phyloP scores from a whole-genome alignment of 2,113 vertebrate species.

The Budorcas taxicolor region DNA sequence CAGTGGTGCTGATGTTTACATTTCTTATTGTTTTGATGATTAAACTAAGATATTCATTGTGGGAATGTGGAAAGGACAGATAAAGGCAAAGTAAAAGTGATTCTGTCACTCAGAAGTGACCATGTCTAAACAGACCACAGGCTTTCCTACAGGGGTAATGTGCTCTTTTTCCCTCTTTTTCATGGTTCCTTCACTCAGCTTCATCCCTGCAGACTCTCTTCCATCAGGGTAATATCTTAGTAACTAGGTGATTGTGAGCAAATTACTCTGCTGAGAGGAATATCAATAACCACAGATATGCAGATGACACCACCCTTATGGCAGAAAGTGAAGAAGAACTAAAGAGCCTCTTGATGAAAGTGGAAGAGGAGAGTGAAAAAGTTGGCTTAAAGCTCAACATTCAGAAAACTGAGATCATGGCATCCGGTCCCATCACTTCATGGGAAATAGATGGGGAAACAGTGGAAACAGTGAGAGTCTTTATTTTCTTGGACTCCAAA shows the following conservation, averaged over 20 bases:
- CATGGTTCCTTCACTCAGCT: background rate
- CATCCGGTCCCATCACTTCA: background rate
- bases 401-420: background rate
- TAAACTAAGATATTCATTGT: background rate
- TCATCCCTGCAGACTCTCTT: background rate
- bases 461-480: background rate
- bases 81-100: background rate
- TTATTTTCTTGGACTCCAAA: background rate
- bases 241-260: background rate
- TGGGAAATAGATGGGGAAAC: background rate
- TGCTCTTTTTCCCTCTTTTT: background rate
- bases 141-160: background rate
- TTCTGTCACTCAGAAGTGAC: background rate
- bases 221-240: background rate
- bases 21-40: background rate
- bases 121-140: background rate
- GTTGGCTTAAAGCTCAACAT: background rate
- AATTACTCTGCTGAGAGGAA: background rate
- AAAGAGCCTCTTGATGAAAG: background rate
- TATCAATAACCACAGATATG: background rate
- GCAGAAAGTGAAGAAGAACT: background rate
- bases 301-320: background rate
- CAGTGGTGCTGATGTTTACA: background rate
- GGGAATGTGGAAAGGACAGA: background rate
- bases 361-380: background rate